Evolutionary conservation across 1,140 invertebrate genomes (phyloP).

Genomic region (Platyscapa corneri): DNA sequence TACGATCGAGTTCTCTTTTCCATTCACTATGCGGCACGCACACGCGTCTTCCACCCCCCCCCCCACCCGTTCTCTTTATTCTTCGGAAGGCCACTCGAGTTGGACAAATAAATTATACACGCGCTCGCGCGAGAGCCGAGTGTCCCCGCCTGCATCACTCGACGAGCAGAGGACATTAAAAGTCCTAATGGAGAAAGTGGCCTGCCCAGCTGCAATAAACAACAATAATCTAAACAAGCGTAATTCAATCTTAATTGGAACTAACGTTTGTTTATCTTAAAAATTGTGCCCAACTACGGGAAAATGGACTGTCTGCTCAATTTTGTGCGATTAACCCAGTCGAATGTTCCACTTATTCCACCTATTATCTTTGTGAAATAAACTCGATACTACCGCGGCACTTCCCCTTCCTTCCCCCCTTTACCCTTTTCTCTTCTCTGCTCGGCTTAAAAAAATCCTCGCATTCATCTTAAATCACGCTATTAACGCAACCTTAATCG

Average conservation of each 20-base stretch:
- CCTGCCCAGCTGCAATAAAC: background rate
- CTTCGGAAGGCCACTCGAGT: background rate
- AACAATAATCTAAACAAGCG: conserved; percentile 27
- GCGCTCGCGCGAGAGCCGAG: background rate
- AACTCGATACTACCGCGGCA: too few relatives aligned
- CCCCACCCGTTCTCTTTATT: background rate
- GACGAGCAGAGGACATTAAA: background rate
- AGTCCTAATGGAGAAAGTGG: background rate
- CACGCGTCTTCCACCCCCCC: background rate
- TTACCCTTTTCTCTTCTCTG: too few relatives aligned
- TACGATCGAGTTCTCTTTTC: conserved; percentile 13
- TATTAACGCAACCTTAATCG: too few relatives aligned
- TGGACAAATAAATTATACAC: conserved; percentile 41
- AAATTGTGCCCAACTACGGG: conserved; percentile 4
- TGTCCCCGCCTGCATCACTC: background rate
- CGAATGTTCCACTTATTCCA: background rate
- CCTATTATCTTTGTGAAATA: background rate
- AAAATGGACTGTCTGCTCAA: background rate
- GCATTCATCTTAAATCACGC: too few relatives aligned
- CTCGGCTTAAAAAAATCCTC: too few relatives aligned
- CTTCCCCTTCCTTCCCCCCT: too few relatives aligned
- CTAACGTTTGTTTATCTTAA: background rate
- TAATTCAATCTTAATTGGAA: conserved; percentile 39
- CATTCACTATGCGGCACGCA: background rate
- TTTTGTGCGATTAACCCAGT: background rate